phyloP scores from a whole-genome alignment of 2,888 invertebrate genomes.

The Imbricaverruca yamaguchii region DNA sequence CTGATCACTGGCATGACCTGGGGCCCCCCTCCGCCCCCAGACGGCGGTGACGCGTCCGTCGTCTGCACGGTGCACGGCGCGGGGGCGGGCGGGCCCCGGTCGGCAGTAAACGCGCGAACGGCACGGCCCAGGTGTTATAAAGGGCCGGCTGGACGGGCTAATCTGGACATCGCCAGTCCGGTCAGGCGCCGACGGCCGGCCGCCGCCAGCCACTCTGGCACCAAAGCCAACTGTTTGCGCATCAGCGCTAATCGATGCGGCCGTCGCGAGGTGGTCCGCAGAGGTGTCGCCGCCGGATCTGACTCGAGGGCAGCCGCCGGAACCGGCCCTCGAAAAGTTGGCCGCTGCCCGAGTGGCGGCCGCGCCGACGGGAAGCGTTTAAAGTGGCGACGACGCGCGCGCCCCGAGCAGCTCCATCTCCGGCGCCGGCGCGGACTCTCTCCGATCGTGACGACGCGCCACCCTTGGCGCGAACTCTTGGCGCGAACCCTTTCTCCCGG shows the following conservation, averaged over 20 bases:
- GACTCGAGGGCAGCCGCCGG: neutral
- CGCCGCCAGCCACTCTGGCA: neutral
- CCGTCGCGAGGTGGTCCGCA: neutral
- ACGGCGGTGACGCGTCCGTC: too few relatives aligned
- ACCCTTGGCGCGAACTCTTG: neutral
- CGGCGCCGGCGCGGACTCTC: too few relatives aligned
- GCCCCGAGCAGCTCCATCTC: too few relatives aligned
- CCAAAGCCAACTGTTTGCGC: neutral
- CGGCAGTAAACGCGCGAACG: neutral
- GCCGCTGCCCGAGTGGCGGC: neutral
- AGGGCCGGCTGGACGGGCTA: neutral
- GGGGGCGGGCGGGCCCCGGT: neutral
- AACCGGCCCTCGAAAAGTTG: neutral
- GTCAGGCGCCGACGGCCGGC: conserved; percentile 1
- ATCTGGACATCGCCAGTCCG: neutral
- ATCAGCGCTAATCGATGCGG: neutral
- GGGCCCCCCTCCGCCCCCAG: too few relatives aligned
- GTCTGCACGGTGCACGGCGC: too few relatives aligned
- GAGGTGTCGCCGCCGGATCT: neutral
- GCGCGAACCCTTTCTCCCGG: neutral
- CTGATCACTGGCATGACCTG: too few relatives aligned
- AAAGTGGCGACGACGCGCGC: too few relatives aligned
- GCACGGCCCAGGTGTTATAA: conserved; percentile 6
- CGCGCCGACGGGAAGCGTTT: neutral
- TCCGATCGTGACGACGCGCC: neutral